These are phyloP conservation scores for Chloropsis cyanopogon DNA, from an alignment of 2,113 vertebrate genomes.

Conservation along the genomic window DNA sequence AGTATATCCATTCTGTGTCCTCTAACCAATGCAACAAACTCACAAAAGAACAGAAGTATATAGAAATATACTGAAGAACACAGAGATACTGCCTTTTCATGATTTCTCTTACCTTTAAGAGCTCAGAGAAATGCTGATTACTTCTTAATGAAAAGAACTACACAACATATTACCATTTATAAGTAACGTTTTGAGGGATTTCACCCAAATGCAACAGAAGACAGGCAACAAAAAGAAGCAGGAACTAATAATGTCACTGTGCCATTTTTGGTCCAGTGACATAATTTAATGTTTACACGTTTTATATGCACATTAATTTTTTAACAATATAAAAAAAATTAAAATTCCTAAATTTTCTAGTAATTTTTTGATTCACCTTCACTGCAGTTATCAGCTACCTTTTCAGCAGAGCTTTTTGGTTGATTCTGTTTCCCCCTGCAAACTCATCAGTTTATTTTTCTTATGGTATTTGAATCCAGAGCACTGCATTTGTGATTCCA, in stretches of 20 bases:
- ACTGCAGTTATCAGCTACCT: neutral
- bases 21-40: neutral
- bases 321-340: neutral
- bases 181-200: neutral
- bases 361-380: neutral
- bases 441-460: neutral
- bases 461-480: neutral
- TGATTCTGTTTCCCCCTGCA: neutral
- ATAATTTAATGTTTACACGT: neutral
- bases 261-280: neutral
- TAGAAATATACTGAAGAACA: neutral
- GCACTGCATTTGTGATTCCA: neutral
- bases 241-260: neutral
- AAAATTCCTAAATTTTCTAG: neutral
- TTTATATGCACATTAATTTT: neutral
- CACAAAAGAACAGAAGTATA: too few species aligned
- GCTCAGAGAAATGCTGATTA: neutral
- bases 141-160: neutral
- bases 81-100: neutral
- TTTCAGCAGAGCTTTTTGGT: neutral
- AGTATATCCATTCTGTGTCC: neutral
- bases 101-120: neutral
- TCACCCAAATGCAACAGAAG: neutral
- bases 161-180: neutral
- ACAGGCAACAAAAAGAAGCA: neutral